A percentile compares a stretch with the other conserved stretches of the same genome.
Evolutionary conservation across 1,140 invertebrate genomes (phyloP).

Genomic region (Drosophila murphyi): DNA sequence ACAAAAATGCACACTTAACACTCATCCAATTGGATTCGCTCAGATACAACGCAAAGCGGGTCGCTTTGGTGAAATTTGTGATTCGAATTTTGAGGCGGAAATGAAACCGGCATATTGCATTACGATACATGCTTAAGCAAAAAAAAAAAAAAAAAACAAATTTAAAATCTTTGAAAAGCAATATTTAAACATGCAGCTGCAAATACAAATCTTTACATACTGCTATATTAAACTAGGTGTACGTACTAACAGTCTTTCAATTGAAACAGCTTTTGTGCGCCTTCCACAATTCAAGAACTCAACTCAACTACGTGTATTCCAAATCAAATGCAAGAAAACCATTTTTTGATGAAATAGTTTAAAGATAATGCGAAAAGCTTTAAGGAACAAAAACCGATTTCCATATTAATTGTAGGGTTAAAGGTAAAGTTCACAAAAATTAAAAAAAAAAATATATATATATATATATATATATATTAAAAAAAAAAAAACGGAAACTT

Average conservation of each 20-base stretch:
- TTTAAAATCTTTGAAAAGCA: slow-evolving; percentile 40
- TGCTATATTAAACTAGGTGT: slow-evolving; percentile 4
- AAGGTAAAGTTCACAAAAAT: neutral
- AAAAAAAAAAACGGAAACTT: neutral
- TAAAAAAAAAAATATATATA: no score
- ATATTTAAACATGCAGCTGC: slow-evolving; percentile 42
- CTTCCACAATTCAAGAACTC: slow-evolving; percentile 39
- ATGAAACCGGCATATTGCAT: neutral
- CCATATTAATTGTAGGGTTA: neutral
- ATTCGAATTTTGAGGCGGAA: slow-evolving; percentile 18
- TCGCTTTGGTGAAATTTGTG: slow-evolving; percentile 37
- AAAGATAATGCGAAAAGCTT: slow-evolving; percentile 36
- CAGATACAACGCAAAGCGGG: slow-evolving; percentile 45
- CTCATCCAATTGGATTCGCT: slow-evolving; percentile 23
- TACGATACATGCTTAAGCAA: neutral
- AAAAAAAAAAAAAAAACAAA: neutral
- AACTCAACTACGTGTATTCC: slow-evolving; percentile 52
- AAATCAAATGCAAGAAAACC: slow-evolving; percentile 46
- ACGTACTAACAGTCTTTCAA: slow-evolving; percentile 33
- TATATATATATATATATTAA: slow-evolving; percentile 10
- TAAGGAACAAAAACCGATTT: slow-evolving; percentile 12
- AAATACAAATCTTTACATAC: slow-evolving; percentile 20
- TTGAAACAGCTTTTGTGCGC: slow-evolving; percentile 42
- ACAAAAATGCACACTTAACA: slow-evolving; percentile 18
- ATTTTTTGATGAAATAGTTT: slow-evolving; percentile 28